Percentiles rank a stretch among this genome's conserved stretches.
These are phyloP conservation scores for Pangasianodon hypophthalmus DNA, from an alignment of 2,113 vertebrate genomes.

Conservation along the genomic window DNA sequence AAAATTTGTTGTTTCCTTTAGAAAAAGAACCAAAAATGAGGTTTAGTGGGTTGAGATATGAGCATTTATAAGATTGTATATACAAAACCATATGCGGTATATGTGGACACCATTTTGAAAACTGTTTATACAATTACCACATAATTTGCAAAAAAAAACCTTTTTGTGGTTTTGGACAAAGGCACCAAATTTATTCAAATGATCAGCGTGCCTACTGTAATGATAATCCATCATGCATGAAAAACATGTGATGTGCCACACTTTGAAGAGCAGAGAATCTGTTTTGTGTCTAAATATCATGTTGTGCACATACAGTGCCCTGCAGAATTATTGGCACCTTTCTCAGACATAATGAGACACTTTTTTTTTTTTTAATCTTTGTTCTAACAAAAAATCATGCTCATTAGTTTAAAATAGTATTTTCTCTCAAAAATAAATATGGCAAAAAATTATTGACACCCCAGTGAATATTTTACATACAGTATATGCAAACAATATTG, in stretches of 20 bases:
- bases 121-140: conserved; percentile 1
- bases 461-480: background rate
- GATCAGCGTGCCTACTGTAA: background rate
- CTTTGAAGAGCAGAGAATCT: background rate
- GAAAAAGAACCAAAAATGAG: conserved; percentile 1
- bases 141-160: background rate
- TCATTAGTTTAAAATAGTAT: background rate
- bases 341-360: background rate
- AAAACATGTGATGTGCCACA: background rate
- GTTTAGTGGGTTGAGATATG: background rate
- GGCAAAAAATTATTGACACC: background rate
- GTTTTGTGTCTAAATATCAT: background rate
- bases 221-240: too few species aligned
- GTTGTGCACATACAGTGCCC: background rate
- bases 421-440: background rate
- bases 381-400: background rate
- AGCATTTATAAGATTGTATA: background rate
- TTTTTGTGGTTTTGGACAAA: background rate
- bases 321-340: conserved; percentile 3
- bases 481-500: background rate
- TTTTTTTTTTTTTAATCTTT: background rate
- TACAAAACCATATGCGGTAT: background rate
- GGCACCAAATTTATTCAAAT: background rate
- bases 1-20: background rate
- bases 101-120: background rate